Conservation (phyloP, 2,113 vertebrate genomes). For the Corvus moneduloides region DNA sequence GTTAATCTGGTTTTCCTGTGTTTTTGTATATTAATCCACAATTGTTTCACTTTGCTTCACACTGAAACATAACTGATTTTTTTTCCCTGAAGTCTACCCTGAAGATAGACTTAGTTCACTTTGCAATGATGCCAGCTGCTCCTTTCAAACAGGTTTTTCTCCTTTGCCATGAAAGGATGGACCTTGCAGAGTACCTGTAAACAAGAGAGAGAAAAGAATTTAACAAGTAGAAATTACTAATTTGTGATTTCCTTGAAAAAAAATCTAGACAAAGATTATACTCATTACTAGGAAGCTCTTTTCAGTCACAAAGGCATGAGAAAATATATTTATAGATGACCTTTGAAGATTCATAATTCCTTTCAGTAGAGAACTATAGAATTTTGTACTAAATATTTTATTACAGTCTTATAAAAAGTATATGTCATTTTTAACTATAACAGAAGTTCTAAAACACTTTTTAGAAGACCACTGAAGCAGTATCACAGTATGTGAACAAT, state of each 20-base stretch:
- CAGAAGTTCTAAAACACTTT: slow-evolving; percentile 10
- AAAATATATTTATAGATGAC: slow-evolving; percentile 73
- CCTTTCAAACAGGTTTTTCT: neutral
- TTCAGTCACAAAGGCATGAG: slow-evolving; percentile 45
- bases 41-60: neutral
- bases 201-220: neutral
- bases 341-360: slow-evolving; percentile 69
- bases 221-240: neutral
- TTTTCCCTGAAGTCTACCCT: neutral
- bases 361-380: slow-evolving; percentile 21
- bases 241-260: neutral
- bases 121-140: neutral
- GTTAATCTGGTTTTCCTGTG: neutral
- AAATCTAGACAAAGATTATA: slow-evolving; percentile 34
- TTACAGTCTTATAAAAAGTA: neutral
- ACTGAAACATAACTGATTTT: neutral
- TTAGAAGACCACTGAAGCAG: neutral
- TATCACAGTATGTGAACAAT: neutral
- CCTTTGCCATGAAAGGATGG: neutral
- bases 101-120: neutral
- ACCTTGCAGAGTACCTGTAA: neutral
- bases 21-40: neutral
- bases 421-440: neutral
- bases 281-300: slow-evolving; percentile 53
- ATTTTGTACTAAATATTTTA: slow-evolving; percentile 41